phyloP scores from a whole-genome alignment of 2,113 vertebrate species.

The Crocuta crocuta region DNA sequence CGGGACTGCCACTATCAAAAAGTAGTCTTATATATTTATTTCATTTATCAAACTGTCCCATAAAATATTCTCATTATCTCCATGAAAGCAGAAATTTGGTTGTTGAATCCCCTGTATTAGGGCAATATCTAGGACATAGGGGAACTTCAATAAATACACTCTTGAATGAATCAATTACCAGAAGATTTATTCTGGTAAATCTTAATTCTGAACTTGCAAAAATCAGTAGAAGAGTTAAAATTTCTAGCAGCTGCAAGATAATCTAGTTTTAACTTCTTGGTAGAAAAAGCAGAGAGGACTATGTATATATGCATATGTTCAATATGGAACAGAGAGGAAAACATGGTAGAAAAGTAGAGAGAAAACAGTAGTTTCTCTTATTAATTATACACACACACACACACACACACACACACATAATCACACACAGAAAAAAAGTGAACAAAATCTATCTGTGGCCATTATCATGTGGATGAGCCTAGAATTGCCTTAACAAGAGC shows the following conservation, averaged over 20 bases:
- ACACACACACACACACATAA: not conserved
- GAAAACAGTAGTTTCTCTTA: not conserved
- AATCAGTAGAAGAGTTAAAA: slow-evolving; percentile 40
- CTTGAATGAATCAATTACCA: slow-evolving; percentile 3
- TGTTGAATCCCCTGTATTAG: not conserved
- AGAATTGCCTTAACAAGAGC: not conserved
- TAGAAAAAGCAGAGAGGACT: not conserved
- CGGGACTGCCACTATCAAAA: not conserved
- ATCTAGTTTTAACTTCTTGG: not conserved
- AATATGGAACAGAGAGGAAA: not conserved
- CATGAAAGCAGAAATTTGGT: not conserved
- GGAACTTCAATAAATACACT: not conserved
- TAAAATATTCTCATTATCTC: not conserved
- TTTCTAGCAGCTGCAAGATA: not conserved
- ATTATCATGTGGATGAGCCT: not conserved
- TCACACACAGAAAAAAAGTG: not conserved
- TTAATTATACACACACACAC: not conserved
- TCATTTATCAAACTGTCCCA: not conserved
- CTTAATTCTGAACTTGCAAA: slow-evolving; percentile 16
- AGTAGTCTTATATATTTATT: not conserved
- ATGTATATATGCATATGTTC: not conserved
- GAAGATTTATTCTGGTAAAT: not conserved
- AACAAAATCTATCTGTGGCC: not conserved
- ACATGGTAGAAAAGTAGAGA: not conserved
- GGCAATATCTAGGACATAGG: not conserved